Percentiles rank a stretch among this genome's conserved stretches.
Conservation (phyloP, 2,888 invertebrate genomes). For the Rapana venosa region DNA sequence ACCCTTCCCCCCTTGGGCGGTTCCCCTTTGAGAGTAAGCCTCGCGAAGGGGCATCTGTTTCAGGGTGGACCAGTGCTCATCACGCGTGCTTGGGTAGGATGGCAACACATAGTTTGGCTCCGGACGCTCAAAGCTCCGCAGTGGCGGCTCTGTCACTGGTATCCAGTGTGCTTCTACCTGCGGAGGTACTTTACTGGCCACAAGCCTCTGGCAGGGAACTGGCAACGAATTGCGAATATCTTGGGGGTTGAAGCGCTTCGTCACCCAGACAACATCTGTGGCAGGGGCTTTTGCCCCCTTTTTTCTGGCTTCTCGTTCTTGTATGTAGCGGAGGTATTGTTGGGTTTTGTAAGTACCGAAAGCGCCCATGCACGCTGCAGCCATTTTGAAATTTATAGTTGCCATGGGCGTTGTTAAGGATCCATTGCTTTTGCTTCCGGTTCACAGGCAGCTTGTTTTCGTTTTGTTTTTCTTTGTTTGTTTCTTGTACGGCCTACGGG, state of each 20-base stretch:
- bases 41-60: conserved; percentile 71
- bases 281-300: conserved; percentile 42
- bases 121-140: conserved; percentile 60
- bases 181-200: conserved; percentile 62
- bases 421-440: neutral
- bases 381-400: conserved; percentile 59
- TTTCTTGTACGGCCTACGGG: too few species aligned
- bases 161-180: conserved; percentile 63
- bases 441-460: neutral
- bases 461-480: too few species aligned
- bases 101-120: conserved; percentile 54
- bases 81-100: conserved; percentile 65
- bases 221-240: conserved; percentile 72
- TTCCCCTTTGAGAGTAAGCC: conserved; percentile 54
- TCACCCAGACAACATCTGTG: conserved; percentile 72
- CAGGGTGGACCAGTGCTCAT: conserved; percentile 74
- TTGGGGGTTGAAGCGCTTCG: conserved; percentile 71
- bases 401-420: conserved; percentile 33
- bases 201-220: conserved; percentile 70
- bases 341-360: conserved; percentile 67
- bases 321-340: conserved; percentile 63
- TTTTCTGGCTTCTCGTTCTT: conserved; percentile 58
- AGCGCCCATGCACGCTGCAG: conserved; percentile 67
- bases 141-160: conserved; percentile 60
- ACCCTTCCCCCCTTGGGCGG: conserved; percentile 74